These are phyloP conservation scores for Girardinichthys multiradiatus DNA, from an alignment of 2,113 vertebrate species.

Conservation along the genomic window DNA sequence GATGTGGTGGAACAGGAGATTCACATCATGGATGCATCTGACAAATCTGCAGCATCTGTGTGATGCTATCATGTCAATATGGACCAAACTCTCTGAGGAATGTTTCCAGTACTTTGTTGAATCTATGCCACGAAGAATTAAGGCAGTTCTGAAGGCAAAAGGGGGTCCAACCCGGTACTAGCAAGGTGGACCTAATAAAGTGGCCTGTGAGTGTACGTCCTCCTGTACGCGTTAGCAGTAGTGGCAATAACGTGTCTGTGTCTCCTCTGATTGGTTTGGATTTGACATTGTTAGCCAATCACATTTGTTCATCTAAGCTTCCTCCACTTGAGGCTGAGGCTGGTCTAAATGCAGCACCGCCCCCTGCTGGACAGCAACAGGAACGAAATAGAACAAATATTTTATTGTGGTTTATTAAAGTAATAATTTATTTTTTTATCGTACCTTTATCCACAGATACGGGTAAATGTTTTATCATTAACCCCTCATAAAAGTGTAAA, in stretches of 20 bases:
- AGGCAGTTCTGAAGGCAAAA: too few relatives aligned
- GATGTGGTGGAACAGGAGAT: too few relatives aligned
- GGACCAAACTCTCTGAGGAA: too few relatives aligned
- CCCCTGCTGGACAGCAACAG: conserved; percentile 53
- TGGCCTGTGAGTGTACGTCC: too few relatives aligned
- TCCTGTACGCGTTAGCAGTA: conserved; percentile 11
- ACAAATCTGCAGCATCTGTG: too few relatives aligned
- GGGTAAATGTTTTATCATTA: conserved; percentile 56
- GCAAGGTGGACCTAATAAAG: too few relatives aligned
- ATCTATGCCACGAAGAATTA: too few relatives aligned
- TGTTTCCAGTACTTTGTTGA: too few relatives aligned
- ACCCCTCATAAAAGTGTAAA: conserved; percentile 52
- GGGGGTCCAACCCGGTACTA: too few relatives aligned
- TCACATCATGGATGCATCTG: too few relatives aligned
- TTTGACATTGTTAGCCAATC: conserved; percentile 32
- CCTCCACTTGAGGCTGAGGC: conserved; percentile 15
- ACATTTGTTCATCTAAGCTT: conserved; percentile 25
- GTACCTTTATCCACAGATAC: conserved; percentile 43
- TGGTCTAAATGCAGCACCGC: conserved; percentile 28
- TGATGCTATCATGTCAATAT: too few relatives aligned
- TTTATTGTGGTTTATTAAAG: conserved; percentile 66
- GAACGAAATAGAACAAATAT: conserved; percentile 34
- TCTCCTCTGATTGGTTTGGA: conserved; percentile 35
- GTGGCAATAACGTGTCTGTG: neutral
- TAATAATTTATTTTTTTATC: conserved; percentile 77